These are phyloP conservation scores for Scalopus aquaticus DNA, from an alignment of 2,113 vertebrate species.

Conservation along the genomic window DNA sequence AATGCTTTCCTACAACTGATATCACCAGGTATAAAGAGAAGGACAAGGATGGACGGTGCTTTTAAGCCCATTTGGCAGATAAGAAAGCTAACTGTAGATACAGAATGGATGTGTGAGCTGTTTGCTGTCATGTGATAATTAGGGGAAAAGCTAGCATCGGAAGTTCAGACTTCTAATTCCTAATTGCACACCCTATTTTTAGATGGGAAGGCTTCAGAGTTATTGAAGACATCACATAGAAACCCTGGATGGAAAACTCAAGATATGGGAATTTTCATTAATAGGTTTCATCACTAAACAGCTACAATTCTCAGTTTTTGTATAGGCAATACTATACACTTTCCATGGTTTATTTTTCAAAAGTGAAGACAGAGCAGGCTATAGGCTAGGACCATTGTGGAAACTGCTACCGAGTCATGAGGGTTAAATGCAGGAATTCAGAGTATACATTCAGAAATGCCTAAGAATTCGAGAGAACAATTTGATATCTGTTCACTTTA, in stretches of 20 bases:
- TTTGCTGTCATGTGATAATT: not conserved
- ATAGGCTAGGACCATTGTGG: not conserved
- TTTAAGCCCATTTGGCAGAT: not conserved
- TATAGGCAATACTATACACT: not conserved
- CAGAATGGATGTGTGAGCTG: not conserved
- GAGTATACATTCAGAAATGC: not conserved
- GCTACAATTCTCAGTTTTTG: not conserved
- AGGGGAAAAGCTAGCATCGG: not conserved
- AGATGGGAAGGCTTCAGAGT: not conserved
- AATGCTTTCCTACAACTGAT: not conserved
- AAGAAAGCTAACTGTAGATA: not conserved
- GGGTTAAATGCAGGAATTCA: not conserved
- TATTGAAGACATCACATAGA: not conserved
- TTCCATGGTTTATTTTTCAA: not conserved
- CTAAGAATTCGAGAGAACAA: not conserved
- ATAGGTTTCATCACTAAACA: not conserved
- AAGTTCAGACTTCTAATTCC: not conserved
- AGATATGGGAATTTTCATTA: not conserved
- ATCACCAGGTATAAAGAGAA: not conserved
- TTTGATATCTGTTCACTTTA: not conserved
- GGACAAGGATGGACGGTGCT: not conserved
- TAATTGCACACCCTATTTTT: not conserved
- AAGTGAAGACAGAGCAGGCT: not conserved
- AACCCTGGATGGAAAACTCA: not conserved
- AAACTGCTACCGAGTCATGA: not conserved